These are phyloP conservation scores for Luffia ferchaultella DNA, from an alignment of 2,888 invertebrate genomes.

Conservation along the genomic window DNA sequence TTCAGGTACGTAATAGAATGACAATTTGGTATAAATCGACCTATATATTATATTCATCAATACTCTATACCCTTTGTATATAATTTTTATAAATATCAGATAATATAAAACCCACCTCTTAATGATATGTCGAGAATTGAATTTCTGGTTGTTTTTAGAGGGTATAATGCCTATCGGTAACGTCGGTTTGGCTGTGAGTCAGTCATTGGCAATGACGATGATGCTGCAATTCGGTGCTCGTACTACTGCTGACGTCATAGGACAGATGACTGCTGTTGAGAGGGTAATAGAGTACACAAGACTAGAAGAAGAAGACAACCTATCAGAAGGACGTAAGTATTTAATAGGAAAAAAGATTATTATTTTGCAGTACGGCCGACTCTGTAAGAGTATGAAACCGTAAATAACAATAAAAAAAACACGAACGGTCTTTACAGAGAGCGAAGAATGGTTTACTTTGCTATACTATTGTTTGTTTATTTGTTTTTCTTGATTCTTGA, in stretches of 20 bases:
- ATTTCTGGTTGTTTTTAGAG: constrained; percentile 21
- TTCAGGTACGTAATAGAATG: too few relatives aligned
- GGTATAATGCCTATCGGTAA: constrained; percentile 50
- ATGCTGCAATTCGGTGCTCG: constrained; percentile 80
- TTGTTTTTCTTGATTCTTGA: too few relatives aligned
- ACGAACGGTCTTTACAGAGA: too few relatives aligned
- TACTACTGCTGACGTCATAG: constrained; percentile 78
- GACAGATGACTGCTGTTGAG: constrained; percentile 73
- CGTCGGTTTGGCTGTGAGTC: constrained; percentile 72
- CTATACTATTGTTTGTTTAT: too few relatives aligned
- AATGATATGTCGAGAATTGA: background rate
- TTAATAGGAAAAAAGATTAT: too few relatives aligned
- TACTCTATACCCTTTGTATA: background rate
- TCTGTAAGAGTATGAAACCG: too few relatives aligned
- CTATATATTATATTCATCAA: too few relatives aligned
- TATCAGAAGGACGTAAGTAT: constrained; percentile 40
- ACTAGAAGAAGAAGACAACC: constrained; percentile 48
- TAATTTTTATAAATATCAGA: background rate
- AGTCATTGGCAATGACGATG: constrained; percentile 68
- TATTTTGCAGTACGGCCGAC: too few relatives aligned
- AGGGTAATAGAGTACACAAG: constrained; percentile 82
- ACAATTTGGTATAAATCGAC: too few relatives aligned
- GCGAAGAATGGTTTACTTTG: too few relatives aligned
- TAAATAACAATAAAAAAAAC: too few relatives aligned
- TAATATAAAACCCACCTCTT: background rate